Percentiles rank a stretch among this genome's conserved stretches.
phyloP scores from a whole-genome alignment of 92 coral and sea anemone species.

The Palythoa grandis region DNA sequence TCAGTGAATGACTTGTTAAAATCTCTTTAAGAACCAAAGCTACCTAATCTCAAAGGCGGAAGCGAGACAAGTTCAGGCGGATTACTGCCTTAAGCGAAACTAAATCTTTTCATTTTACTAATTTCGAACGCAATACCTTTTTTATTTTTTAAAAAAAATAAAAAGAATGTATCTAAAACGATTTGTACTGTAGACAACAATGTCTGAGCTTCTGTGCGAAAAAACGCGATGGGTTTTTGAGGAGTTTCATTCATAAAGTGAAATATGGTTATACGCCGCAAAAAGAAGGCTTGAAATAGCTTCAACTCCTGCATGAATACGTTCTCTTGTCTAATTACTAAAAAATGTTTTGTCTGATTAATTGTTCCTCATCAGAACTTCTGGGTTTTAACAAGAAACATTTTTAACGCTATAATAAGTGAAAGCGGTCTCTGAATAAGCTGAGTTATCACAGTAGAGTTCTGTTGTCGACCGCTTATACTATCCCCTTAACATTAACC shows the following conservation, averaged over 20 bases:
- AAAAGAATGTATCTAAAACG: not conserved
- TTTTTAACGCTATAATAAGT: not conserved
- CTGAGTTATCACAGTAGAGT: not conserved
- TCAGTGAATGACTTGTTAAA: conserved; percentile 49
- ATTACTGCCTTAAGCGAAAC: not conserved
- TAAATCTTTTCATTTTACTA: not conserved
- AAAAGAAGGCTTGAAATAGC: not conserved
- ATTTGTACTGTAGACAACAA: not conserved
- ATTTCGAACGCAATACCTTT: not conserved
- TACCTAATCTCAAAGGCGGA: conserved; percentile 30
- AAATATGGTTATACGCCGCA: not conserved
- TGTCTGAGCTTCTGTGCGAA: not conserved
- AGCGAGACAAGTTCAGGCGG: conserved; percentile 11
- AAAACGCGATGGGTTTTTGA: not conserved
- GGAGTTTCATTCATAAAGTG: not conserved
- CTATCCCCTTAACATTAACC: not conserved
- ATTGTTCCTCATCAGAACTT: not conserved
- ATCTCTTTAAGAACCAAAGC: conserved; percentile 26
- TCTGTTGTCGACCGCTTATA: too few species aligned
- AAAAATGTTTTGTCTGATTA: conserved; percentile 22
- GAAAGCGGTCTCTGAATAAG: not conserved
- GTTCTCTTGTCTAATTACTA: conserved; percentile 4
- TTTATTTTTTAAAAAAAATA: not conserved
- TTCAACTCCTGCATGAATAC: not conserved
- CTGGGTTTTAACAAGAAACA: not conserved